Conservation (phyloP, 2,888 invertebrate genomes). For the Tineola bisselliella region DNA sequence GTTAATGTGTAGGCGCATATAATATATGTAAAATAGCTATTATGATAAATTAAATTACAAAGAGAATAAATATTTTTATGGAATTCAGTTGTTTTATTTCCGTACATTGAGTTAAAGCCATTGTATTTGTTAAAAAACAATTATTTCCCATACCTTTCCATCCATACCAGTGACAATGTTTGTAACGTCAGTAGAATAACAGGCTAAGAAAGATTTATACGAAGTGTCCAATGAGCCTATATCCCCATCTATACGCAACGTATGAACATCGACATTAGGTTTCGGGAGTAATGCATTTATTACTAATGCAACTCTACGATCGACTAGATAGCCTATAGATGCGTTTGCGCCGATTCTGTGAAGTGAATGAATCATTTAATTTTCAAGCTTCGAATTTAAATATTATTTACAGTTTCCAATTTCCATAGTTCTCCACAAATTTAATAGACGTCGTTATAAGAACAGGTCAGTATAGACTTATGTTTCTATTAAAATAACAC, state of each 20-base stretch:
- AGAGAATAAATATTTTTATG: too few species aligned
- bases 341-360: slow-evolving; percentile 67
- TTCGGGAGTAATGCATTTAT: slow-evolving; percentile 70
- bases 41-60: too few species aligned
- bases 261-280: slow-evolving; percentile 72
- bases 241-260: slow-evolving; percentile 57
- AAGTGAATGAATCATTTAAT: too few species aligned
- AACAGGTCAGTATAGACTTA: too few species aligned
- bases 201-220: slow-evolving; percentile 44
- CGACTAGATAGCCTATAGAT: slow-evolving; percentile 57
- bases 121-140: background rate
- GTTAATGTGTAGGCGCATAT: too few species aligned
- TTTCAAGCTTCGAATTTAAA: too few species aligned
- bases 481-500: slow-evolving; percentile 20
- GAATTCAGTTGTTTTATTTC: too few species aligned
- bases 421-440: too few species aligned
- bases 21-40: too few species aligned
- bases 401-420: too few species aligned
- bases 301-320: slow-evolving; percentile 60
- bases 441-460: too few species aligned
- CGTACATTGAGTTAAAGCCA: too few species aligned
- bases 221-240: slow-evolving; percentile 40
- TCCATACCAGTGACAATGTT: slow-evolving; percentile 65
- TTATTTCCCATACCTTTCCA: slow-evolving; percentile 57
- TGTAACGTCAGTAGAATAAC: slow-evolving; percentile 65